phyloP scores from a whole-genome alignment of 2,888 invertebrate species.

The Ophioninae sp. region DNA sequence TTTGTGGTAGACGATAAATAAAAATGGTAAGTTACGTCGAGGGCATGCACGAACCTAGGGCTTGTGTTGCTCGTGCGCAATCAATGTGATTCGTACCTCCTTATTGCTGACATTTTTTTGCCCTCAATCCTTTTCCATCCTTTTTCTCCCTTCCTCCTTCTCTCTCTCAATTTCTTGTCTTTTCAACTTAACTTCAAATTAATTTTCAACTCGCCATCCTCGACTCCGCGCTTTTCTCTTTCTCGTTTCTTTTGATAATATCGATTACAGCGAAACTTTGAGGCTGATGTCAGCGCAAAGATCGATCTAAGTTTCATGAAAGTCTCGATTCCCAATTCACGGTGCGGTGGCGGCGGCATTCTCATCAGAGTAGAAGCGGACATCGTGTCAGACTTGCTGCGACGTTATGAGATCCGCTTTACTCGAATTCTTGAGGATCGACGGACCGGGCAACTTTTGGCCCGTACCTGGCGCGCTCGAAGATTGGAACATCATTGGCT shows the following conservation, averaged over 20 bases:
- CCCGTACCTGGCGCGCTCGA: constrained; percentile 66
- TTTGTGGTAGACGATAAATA: background rate
- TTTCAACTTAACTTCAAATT: no score
- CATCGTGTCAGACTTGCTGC: constrained; percentile 77
- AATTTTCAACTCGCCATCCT: no score
- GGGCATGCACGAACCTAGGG: background rate
- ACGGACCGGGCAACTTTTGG: constrained; percentile 78
- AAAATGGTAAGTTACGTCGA: background rate
- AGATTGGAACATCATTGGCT: constrained; percentile 80
- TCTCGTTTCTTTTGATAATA: background rate
- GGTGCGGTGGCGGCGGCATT: background rate
- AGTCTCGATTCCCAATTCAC: constrained; percentile 1
- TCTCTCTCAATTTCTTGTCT: background rate
- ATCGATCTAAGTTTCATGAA: background rate
- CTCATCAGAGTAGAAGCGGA: constrained; percentile 64
- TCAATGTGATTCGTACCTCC: background rate
- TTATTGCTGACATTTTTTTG: background rate
- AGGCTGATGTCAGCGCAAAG: background rate
- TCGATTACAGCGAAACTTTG: background rate
- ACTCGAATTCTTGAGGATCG: constrained; percentile 79
- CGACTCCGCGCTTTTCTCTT: background rate
- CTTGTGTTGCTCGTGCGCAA: background rate
- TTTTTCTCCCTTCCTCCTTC: background rate
- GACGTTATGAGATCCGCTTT: constrained; percentile 78
- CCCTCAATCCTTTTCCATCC: background rate